Percentiles rank a stretch among this genome's conserved stretches.
Evolutionary conservation across 2,888 invertebrate species (phyloP).

Genomic region (Rosalia funebris): DNA sequence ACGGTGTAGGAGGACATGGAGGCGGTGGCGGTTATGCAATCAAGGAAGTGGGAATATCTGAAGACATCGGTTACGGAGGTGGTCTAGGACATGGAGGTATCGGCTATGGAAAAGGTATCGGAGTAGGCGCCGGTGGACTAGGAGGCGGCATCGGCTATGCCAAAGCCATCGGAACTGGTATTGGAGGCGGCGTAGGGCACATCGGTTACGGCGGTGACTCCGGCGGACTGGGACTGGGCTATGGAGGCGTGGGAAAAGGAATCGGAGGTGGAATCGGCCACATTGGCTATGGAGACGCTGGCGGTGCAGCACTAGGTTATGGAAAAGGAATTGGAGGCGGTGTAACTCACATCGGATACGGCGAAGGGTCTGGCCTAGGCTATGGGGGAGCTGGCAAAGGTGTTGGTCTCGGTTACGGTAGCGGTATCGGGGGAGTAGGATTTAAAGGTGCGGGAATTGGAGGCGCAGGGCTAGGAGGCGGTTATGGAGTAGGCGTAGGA

Average conservation of each 20-base stretch:
- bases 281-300: constrained; percentile 42
- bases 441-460: constrained; percentile 18
- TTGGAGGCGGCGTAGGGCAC: background rate
- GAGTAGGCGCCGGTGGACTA: constrained; percentile 16
- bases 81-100: constrained; percentile 42
- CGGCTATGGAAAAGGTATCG: constrained; percentile 55
- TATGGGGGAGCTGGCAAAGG: background rate
- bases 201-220: background rate
- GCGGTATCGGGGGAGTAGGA: background rate
- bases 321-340: constrained; percentile 48
- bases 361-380: constrained; percentile 8
- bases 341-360: constrained; percentile 1
- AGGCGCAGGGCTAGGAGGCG: constrained; percentile 39
- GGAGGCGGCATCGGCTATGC: constrained; percentile 16
- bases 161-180: background rate
- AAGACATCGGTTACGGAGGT: background rate
- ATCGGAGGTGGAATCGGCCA: constrained; percentile 27
- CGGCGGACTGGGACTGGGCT: constrained; percentile 50
- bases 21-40: constrained; percentile 56
- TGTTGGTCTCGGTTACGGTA: constrained; percentile 11
- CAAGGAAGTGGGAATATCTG: background rate
- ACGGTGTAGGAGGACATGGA: background rate
- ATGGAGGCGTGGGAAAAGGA: constrained; percentile 52
- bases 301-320: constrained; percentile 55
- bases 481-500: constrained; percentile 61